phyloP scores from a whole-genome alignment of 1,140 invertebrate genomes.

The Eumeta japonica region DNA sequence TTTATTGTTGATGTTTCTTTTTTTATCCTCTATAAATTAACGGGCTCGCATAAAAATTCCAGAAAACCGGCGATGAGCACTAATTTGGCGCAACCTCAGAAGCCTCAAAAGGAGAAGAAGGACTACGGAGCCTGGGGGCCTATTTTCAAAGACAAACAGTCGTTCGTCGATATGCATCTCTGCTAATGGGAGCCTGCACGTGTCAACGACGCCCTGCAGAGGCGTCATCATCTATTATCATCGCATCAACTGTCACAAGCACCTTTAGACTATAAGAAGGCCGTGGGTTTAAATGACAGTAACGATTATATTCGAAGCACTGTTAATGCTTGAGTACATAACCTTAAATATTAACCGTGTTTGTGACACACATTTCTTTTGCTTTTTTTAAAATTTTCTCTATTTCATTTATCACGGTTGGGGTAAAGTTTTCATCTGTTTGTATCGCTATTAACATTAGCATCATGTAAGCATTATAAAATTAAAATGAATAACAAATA shows the following conservation, averaged over 20 bases:
- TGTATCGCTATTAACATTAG: no score
- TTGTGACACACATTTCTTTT: slow-evolving; percentile 6
- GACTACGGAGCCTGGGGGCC: slow-evolving; percentile 69
- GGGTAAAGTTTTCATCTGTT: slow-evolving; percentile 6
- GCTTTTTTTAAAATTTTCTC: no score
- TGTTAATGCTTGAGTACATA: no score
- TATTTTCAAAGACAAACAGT: slow-evolving; percentile 69
- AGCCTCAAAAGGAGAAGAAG: slow-evolving; percentile 49
- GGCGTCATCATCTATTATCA: slow-evolving; percentile 16
- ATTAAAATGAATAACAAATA: no score
- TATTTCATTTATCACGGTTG: no score
- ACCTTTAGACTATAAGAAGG: slow-evolving; percentile 19
- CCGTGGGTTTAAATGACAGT: no score
- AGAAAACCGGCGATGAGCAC: slow-evolving; percentile 27
- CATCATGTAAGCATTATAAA: no score
- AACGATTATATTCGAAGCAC: no score
- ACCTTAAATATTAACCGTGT: slow-evolving; percentile 3
- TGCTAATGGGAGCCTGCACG: slow-evolving; percentile 56
- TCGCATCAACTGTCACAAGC: slow-evolving; percentile 13
- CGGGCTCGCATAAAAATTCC: no score
- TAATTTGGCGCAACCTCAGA: slow-evolving; percentile 16
- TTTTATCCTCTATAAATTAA: no score
- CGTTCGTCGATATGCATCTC: slow-evolving; percentile 69
- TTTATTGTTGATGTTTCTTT: no score
- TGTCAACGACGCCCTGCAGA: slow-evolving; percentile 21